phyloP scores from a whole-genome alignment of 2,113 vertebrate species.

The Holacanthus passer region DNA sequence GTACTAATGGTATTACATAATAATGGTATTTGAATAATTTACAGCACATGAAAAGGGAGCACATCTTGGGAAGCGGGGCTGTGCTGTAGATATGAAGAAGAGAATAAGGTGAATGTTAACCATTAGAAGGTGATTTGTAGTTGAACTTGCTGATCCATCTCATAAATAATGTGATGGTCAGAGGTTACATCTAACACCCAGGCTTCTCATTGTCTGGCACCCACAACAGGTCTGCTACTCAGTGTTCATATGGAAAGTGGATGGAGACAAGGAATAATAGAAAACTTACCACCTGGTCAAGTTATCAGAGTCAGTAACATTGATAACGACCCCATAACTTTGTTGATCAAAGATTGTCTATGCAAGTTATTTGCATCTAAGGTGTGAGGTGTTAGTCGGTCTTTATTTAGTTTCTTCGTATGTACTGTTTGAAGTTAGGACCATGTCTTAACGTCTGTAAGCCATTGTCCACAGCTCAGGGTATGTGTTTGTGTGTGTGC shows the following conservation, averaged over 20 bases:
- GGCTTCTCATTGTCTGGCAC: background rate
- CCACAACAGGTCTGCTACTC: background rate
- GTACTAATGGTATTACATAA: background rate
- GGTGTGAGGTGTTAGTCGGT: constrained; percentile 5
- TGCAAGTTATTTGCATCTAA: background rate
- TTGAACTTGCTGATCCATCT: constrained; percentile 36
- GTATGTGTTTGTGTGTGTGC: constrained; percentile 40
- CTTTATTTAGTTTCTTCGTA: constrained; percentile 9
- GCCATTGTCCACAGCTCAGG: constrained; percentile 64
- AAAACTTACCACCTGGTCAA: background rate
- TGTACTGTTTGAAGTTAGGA: constrained; percentile 46
- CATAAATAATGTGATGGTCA: constrained; percentile 52
- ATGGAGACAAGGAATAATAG: background rate
- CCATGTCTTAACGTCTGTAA: constrained; percentile 57
- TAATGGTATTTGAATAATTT: constrained; percentile 4
- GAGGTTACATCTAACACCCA: background rate
- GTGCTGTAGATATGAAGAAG: constrained; percentile 4
- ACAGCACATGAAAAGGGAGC: constrained; percentile 11
- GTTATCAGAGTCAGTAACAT: background rate
- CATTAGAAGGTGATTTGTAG: constrained; percentile 60
- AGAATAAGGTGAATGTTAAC: constrained; percentile 25
- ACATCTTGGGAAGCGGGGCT: background rate
- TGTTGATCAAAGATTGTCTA: background rate
- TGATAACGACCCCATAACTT: background rate
- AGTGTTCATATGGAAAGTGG: background rate